Conservation (phyloP, 2,888 invertebrate species). For the Conops quadrifasciatus region DNA sequence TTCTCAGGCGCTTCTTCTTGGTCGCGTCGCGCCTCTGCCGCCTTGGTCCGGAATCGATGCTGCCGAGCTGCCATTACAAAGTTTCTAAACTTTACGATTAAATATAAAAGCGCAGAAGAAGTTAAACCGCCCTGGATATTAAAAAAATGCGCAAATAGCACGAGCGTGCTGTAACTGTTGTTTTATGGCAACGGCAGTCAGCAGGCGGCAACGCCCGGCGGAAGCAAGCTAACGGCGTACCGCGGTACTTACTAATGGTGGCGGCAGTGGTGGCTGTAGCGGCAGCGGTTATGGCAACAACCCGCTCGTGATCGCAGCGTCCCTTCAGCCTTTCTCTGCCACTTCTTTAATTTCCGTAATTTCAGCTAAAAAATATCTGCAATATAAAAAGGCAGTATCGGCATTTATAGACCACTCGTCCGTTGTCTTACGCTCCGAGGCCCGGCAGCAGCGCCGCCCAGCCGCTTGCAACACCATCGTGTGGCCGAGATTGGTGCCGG, state of each 20-base stretch:
- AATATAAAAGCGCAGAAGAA: slow-evolving; percentile 53
- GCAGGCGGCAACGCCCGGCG: neutral
- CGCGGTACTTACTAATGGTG: slow-evolving; percentile 33
- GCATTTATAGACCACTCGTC: slow-evolving; percentile 61
- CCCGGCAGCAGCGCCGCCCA: neutral
- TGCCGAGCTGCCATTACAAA: slow-evolving; percentile 53
- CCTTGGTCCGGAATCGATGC: slow-evolving; percentile 30
- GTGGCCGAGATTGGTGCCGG: slow-evolving; percentile 3
- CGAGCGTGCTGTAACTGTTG: slow-evolving; percentile 46
- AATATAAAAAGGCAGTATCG: slow-evolving; percentile 65
- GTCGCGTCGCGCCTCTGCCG: slow-evolving; percentile 5
- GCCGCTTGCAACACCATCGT: neutral
- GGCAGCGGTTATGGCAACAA: neutral
- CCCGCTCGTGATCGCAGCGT: slow-evolving; percentile 38
- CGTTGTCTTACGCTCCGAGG: slow-evolving; percentile 20
- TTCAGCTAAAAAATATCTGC: slow-evolving; percentile 65
- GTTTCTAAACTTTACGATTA: slow-evolving; percentile 63
- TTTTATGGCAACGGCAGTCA: slow-evolving; percentile 44
- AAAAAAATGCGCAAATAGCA: slow-evolving; percentile 61
- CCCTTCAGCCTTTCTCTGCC: slow-evolving; percentile 45
- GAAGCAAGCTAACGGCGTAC: slow-evolving; percentile 31
- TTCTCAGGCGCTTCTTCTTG: slow-evolving; percentile 7
- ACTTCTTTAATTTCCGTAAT: slow-evolving; percentile 66
- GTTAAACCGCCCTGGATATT: slow-evolving; percentile 57
- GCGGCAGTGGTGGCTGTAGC: neutral